Conservation (phyloP, 2,797 vertebrate species). For the Cercopithecus petaurista region DNA sequence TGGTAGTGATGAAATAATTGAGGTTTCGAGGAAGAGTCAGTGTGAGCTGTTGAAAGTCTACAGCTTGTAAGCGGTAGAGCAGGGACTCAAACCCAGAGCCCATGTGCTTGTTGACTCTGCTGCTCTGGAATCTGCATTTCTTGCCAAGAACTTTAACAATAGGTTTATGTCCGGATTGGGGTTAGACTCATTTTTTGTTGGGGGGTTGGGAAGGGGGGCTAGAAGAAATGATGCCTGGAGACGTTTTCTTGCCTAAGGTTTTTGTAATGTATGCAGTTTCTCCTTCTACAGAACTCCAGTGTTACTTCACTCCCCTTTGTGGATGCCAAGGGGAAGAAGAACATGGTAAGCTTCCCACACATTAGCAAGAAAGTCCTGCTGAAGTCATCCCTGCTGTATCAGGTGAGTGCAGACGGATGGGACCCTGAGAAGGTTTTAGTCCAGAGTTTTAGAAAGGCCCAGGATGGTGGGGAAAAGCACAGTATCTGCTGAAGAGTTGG, state of each 20-base stretch:
- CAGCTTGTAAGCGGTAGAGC: neutral
- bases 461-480: neutral
- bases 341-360: slow-evolving; percentile 74
- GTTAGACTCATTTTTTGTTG: neutral
- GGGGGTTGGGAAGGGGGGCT: neutral
- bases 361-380: slow-evolving; percentile 73
- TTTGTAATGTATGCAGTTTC: neutral
- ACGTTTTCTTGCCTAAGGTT: neutral
- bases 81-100: neutral
- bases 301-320: slow-evolving; percentile 75
- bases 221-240: neutral
- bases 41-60: neutral
- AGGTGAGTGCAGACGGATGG: slow-evolving; percentile 65
- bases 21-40: neutral
- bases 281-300: slow-evolving; percentile 62
- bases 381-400: slow-evolving; percentile 57
- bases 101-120: neutral
- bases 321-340: slow-evolving; percentile 78
- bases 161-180: neutral
- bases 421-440: neutral
- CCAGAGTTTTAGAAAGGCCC: neutral
- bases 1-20: neutral
- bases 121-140: neutral
- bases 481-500: neutral
- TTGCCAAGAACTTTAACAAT: neutral